Evolutionary conservation across 2,888 invertebrate genomes (phyloP), one percentile per base, ranked within the genome.

Genomic region (Lasioglossum figueresi): DNA sequence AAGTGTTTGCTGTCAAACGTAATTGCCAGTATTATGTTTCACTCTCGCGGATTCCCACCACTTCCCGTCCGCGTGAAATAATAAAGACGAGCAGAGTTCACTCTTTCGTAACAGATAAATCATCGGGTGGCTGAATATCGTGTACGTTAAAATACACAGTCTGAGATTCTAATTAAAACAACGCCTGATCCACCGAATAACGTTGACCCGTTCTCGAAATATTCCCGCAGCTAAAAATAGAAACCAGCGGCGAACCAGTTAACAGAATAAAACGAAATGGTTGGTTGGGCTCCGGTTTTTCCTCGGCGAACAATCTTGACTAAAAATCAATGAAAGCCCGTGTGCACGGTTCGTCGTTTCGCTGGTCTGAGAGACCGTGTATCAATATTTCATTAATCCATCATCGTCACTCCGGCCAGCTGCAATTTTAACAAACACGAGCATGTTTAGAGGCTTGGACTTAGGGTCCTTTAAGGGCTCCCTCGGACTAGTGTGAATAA

Each of bases 341-440:
- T 71, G 48, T 52, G 52, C 70, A 75, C 71, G 48, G 71, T 70
- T n/a, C 48, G 70, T 48, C 68, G 68, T 40, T 31, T 48, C 23
- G 4, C 19, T 34, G 3, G 56, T 0, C 40, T 16, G 43, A 23
- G n/a, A 19, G 27, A 16, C 2, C 23, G 27, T 3, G 23, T 14
- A 27, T 80, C 68, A 74, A 80, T 74, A 71, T 77, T 78, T 74
- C 52, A 66, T 63, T 27, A 63, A 34, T 75, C 45, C 59, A 19
- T 71, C 82, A 43, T 43, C 70, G 74, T n/a, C 43, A 19, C n/a
- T 27, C 37, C 23, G 10, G 40, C 37, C 23, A 2, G 45, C 4
- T 23, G 73, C 43, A 27, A 59, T 59, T 40, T 83, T 78, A 78
- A 84, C 74, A 71, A 78, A 63, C 70, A 31, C 74, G 66, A 34